Evolutionary conservation across 2,113 vertebrate species (phyloP).

Genomic region (Brevimyrus niger): DNA sequence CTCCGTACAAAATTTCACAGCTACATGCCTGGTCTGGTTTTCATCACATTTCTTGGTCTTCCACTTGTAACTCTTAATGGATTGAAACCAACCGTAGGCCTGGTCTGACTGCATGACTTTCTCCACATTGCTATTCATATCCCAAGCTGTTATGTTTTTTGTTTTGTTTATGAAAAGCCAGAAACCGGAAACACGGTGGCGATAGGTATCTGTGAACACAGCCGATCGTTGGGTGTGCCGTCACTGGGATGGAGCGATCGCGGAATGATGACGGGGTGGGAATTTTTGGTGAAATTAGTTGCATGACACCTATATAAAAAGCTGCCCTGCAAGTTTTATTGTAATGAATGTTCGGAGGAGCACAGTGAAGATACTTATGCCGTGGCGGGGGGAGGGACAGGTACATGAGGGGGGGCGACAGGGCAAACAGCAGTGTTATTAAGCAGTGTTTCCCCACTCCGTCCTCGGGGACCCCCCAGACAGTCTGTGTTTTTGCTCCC

Average conservation of each 20-base stretch:
- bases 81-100: background rate
- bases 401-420: background rate
- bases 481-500: background rate
- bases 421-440: background rate
- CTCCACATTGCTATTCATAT: background rate
- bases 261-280: background rate
- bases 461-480: background rate
- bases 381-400: background rate
- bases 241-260: background rate
- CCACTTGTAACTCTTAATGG: background rate
- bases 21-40: background rate
- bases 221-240: background rate
- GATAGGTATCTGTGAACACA: background rate
- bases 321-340: background rate
- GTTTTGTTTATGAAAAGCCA: background rate
- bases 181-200: background rate
- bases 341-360: background rate
- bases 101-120: background rate
- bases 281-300: background rate
- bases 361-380: background rate
- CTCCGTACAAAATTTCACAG: constrained; percentile 14
- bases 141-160: background rate
- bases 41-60: background rate
- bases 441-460: background rate
- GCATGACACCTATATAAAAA: background rate